These are phyloP conservation scores for Beris chalybata DNA, from an alignment of 2,888 invertebrate species.

Conservation along the genomic window DNA sequence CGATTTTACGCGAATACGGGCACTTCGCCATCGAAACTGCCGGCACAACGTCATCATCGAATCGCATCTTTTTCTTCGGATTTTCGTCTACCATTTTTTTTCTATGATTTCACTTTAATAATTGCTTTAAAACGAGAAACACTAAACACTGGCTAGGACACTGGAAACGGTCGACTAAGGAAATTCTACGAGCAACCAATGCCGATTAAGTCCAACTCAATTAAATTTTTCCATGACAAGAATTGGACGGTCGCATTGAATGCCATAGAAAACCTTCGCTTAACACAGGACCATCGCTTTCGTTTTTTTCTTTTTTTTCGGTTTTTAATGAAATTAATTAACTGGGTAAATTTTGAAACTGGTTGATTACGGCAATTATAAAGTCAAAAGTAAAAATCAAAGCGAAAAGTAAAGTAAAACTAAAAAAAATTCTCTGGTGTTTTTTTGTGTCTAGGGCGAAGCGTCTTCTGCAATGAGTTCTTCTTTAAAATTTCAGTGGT, in stretches of 20 bases:
- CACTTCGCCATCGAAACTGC: background rate
- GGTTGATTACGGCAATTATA: background rate
- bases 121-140: conserved; percentile 1
- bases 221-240: conserved; percentile 39
- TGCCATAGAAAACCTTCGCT: conserved; percentile 51
- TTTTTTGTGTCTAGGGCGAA: conserved; percentile 14
- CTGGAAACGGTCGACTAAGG: conserved; percentile 42
- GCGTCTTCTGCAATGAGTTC: conserved; percentile 37
- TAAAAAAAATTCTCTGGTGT: conserved; percentile 9
- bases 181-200: conserved; percentile 56
- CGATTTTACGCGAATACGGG: background rate
- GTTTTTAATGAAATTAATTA: too few species aligned
- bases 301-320: too few species aligned
- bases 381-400: background rate
- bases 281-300: background rate
- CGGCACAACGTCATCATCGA: background rate
- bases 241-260: conserved; percentile 58
- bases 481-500: conserved; percentile 15
- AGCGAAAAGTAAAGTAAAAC: background rate
- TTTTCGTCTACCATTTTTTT: conserved; percentile 33
- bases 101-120: background rate
- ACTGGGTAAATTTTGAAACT: too few species aligned
- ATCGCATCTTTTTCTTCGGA: conserved; percentile 46
- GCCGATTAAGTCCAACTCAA: conserved; percentile 56
- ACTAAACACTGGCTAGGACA: background rate